phyloP scores from a whole-genome alignment of 2,888 invertebrate genomes.

The Pristionchus fissidentatus region DNA sequence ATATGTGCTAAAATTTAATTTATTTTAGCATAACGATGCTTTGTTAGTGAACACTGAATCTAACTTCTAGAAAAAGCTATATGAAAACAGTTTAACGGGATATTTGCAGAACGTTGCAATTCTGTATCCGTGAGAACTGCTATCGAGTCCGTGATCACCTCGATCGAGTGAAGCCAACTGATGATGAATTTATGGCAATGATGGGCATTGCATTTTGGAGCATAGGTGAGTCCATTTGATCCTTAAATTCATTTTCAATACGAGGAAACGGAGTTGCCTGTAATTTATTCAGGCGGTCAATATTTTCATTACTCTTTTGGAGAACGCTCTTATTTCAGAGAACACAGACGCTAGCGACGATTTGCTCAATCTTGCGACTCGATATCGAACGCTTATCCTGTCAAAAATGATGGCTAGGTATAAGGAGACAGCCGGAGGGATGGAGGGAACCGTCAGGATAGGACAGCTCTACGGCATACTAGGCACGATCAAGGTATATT shows the following conservation, averaged over 20 bases:
- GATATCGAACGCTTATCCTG: neutral
- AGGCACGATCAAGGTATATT: neutral
- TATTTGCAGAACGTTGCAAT: neutral
- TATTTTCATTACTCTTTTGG: neutral
- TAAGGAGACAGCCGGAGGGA: neutral
- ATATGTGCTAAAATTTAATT: too few species aligned
- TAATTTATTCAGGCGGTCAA: neutral
- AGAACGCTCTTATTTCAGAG: neutral
- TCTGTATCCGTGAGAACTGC: neutral
- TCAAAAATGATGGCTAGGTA: neutral
- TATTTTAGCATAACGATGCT: too few species aligned
- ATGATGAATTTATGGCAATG: neutral
- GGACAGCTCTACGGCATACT: neutral
- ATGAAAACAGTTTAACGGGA: too few species aligned
- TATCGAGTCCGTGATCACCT: neutral
- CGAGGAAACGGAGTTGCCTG: neutral
- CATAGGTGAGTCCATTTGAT: neutral
- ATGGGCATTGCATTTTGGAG: neutral
- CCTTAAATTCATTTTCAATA: neutral
- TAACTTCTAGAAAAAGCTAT: too few species aligned
- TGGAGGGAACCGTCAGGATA: neutral
- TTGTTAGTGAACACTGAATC: too few species aligned
- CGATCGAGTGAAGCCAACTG: neutral
- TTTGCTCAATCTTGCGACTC: neutral
- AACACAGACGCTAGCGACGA: neutral